phyloP scores from a whole-genome alignment of 64 coral and sea anemone genomes.

The Porites australiensis region DNA sequence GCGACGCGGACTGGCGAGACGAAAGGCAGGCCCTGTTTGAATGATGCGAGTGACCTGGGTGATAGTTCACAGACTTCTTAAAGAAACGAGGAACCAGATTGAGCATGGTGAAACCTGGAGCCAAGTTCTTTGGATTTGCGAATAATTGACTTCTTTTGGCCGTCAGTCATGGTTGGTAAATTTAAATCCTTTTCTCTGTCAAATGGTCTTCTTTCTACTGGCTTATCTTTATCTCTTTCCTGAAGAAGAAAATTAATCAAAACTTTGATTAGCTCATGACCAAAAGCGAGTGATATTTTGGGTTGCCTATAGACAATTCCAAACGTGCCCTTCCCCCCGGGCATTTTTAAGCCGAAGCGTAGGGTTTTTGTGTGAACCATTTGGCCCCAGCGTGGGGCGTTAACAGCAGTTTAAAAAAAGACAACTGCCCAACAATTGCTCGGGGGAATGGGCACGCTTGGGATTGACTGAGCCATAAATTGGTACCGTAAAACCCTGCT shows the following conservation, averaged over 20 bases:
- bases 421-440: too few relatives aligned
- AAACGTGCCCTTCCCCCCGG: too few relatives aligned
- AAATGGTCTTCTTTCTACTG: constrained; percentile 89
- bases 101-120: constrained; percentile 81
- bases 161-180: constrained; percentile 68
- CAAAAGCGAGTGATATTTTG: not conserved
- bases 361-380: too few relatives aligned
- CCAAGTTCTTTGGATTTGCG: constrained; percentile 92
- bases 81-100: constrained; percentile 66
- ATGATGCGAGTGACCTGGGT: not conserved
- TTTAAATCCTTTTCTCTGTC: constrained; percentile 91
- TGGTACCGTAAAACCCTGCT: too few relatives aligned
- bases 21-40: too few relatives aligned
- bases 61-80: not conserved
- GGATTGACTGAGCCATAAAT: too few relatives aligned
- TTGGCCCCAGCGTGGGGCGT: too few relatives aligned
- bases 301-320: too few relatives aligned
- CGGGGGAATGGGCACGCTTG: too few relatives aligned
- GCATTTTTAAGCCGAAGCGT: too few relatives aligned
- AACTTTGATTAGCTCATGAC: not conserved
- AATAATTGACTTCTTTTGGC: constrained; percentile 88
- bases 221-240: constrained; percentile 78
- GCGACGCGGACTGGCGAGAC: too few relatives aligned
- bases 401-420: too few relatives aligned
- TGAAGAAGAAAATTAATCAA: constrained; percentile 25